Evolutionary conservation across 2,797 vertebrate genomes (phyloP).

Genomic region (Lacerta agilis): DNA sequence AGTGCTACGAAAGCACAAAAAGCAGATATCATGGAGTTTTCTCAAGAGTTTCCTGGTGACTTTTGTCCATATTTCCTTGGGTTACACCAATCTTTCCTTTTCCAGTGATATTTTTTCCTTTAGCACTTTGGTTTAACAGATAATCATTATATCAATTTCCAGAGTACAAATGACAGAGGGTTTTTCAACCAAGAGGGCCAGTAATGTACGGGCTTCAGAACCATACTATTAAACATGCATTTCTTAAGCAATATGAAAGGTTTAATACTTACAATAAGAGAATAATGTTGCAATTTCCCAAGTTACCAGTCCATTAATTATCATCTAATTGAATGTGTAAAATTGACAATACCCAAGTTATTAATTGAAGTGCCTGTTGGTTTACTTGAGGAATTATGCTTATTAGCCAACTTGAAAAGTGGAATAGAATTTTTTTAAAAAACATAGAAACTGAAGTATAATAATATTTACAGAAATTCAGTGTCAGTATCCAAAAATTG

Average conservation of each 20-base stretch:
- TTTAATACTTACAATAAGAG: not conserved
- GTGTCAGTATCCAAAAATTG: slow-evolving; percentile 61
- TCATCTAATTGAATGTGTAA: slow-evolving; percentile 2
- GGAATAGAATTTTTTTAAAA: too few relatives aligned
- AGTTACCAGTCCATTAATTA: not conserved
- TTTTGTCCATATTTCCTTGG: not conserved
- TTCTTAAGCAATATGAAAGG: not conserved
- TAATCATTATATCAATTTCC: slow-evolving; percentile 3
- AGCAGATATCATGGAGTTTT: not conserved
- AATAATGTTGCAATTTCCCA: not conserved
- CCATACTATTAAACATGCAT: not conserved
- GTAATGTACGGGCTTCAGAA: slow-evolving; percentile 14
- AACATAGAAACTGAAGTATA: slow-evolving; percentile 13
- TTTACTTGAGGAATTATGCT: too few relatives aligned
- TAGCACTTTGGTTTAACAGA: not conserved
- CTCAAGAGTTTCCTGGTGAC: not conserved
- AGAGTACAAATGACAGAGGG: not conserved
- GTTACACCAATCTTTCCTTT: not conserved
- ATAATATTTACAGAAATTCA: slow-evolving; percentile 64
- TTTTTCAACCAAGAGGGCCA: slow-evolving; percentile 1
- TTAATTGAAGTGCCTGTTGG: too few relatives aligned
- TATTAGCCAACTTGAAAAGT: too few relatives aligned
- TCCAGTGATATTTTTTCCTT: not conserved
- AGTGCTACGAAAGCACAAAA: not conserved
- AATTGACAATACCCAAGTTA: too few relatives aligned